These are phyloP conservation scores for Anableps anableps DNA, from an alignment of 2,797 vertebrate species.

Conservation along the genomic window DNA sequence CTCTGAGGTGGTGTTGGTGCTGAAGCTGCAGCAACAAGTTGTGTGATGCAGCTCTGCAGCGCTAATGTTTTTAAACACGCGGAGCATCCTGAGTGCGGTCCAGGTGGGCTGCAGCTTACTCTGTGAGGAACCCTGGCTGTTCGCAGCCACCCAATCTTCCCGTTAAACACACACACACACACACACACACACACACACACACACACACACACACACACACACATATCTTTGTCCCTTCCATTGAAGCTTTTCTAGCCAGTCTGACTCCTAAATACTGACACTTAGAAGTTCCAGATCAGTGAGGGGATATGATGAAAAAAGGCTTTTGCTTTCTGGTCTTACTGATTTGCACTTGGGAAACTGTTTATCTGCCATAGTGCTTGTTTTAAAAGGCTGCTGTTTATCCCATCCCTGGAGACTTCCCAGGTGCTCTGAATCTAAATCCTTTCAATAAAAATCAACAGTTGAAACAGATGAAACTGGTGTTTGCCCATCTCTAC, in stretches of 20 bases:
- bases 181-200: not conserved
- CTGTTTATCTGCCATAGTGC: not conserved
- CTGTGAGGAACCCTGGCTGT: not conserved
- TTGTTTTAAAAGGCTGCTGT: constrained; percentile 9
- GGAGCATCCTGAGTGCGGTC: not conserved
- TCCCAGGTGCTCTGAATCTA: not conserved
- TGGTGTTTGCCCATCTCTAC: not conserved
- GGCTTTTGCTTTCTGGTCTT: not conserved
- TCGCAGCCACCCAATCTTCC: not conserved
- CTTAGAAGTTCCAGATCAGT: not conserved
- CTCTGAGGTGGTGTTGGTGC: not conserved
- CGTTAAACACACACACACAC: not conserved
- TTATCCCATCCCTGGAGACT: not conserved
- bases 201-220: not conserved
- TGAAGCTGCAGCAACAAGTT: constrained; percentile 17
- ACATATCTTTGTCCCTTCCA: not conserved
- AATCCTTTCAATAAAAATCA: not conserved
- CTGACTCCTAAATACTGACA: not conserved
- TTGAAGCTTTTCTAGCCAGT: not conserved
- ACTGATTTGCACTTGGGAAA: not conserved
- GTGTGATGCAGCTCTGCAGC: constrained; percentile 1
- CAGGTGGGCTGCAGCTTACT: not conserved
- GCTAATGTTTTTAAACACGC: not conserved
- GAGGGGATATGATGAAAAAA: not conserved
- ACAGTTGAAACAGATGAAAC: not conserved